Evolutionary conservation across 2,797 vertebrate genomes (phyloP).

Genomic region (Rachycentron canadum): DNA sequence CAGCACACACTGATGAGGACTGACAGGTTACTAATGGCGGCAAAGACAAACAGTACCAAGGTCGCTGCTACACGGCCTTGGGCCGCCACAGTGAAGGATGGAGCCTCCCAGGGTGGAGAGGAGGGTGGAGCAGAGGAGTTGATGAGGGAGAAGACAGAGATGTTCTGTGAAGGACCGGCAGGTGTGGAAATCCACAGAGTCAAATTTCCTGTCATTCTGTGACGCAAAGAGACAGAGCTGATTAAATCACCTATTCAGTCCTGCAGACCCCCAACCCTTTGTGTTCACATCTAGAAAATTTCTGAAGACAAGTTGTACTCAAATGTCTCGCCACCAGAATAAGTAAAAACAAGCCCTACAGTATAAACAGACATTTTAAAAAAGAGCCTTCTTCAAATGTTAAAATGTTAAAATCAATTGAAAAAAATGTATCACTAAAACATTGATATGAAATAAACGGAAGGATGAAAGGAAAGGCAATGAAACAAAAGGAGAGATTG

Average conservation of each 20-base stretch:
- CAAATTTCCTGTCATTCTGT: conserved; percentile 66
- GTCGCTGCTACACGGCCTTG: conserved; percentile 86
- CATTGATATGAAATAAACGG: no score
- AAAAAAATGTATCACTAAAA: no score
- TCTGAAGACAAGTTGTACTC: no score
- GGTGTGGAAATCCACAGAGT: conserved; percentile 43
- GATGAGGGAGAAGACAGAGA: conserved; percentile 6
- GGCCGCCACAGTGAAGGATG: conserved; percentile 85
- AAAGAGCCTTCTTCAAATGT: no score
- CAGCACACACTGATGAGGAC: conserved; percentile 87
- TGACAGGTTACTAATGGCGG: conserved; percentile 81
- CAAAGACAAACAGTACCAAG: conserved; percentile 85
- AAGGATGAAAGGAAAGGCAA: no score
- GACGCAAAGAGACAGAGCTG: conserved; percentile 8
- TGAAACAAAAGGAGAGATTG: no score
- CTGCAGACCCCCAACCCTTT: no score
- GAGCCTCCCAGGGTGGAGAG: conserved; percentile 79
- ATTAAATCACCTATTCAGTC: background rate
- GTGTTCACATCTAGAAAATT: no score
- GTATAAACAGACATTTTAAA: no score
- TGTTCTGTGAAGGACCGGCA: conserved; percentile 5
- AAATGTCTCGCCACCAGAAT: no score
- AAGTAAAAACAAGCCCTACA: no score
- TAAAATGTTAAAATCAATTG: no score
- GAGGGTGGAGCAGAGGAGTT: conserved; percentile 19